Percentiles rank a stretch among this genome's conserved stretches.
Evolutionary conservation across 2,797 vertebrate genomes (phyloP).

Genomic region (Tragopan temminckii): DNA sequence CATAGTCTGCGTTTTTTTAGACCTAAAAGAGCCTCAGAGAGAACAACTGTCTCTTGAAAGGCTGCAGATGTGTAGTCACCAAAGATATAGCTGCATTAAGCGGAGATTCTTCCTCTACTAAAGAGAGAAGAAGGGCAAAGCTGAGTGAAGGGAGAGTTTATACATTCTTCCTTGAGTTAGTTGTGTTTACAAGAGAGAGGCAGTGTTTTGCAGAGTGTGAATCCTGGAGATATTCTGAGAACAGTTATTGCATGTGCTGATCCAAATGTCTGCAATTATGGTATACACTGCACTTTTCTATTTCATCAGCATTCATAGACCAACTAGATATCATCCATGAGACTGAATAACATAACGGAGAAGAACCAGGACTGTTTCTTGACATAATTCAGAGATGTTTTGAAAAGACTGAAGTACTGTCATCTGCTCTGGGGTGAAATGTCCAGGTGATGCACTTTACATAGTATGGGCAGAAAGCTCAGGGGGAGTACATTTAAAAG

Average conservation of each 20-base stretch:
- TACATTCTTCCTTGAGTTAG: slow-evolving; percentile 39
- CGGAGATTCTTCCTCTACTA: neutral
- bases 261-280: neutral
- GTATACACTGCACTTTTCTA: neutral
- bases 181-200: slow-evolving; percentile 47
- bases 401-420: slow-evolving; percentile 8
- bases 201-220: neutral
- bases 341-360: neutral
- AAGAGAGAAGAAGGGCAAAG: slow-evolving; percentile 39
- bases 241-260: neutral
- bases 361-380: slow-evolving; percentile 11
- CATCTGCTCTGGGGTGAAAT: neutral
- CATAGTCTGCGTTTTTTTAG: neutral
- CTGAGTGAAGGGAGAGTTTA: slow-evolving; percentile 47
- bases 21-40: neutral
- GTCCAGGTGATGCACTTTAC: neutral
- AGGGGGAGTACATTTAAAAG: neutral
- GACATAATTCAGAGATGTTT: slow-evolving; percentile 31
- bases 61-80: slow-evolving; percentile 17
- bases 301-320: neutral
- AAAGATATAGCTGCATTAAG: slow-evolving; percentile 39
- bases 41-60: slow-evolving; percentile 37
- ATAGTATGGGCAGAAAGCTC: neutral
- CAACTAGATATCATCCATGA: neutral
- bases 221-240: slow-evolving; percentile 17